Evolutionary conservation across 1,140 invertebrate genomes (phyloP), one percentile per base, ranked within the genome.

Genomic region (Copidosoma floridanum): DNA sequence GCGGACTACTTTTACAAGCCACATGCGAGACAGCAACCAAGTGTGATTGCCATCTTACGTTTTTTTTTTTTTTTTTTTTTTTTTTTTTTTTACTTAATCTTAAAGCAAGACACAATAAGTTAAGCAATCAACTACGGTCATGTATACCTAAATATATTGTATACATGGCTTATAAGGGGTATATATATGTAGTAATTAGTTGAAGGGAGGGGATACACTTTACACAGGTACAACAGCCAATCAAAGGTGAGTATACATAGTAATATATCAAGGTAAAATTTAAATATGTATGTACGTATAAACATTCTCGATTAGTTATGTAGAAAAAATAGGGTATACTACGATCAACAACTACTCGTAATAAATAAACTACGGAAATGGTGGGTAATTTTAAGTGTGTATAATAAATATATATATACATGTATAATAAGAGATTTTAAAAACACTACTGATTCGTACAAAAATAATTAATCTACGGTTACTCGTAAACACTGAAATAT

Each of bases 21-120:
- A 40, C 57, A 60, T 60, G 57, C 57, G 20, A 59, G 21, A 60
- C 29, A 59, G 21, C 18, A 48, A 12, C n/a, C n/a, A n/a, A n/a
- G n/a, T n/a, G n/a, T n/a, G n/a, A n/a, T n/a, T n/a, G n/a, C n/a
- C n/a, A n/a, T n/a, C n/a, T n/a, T n/a, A n/a, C n/a, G n/a, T n/a
- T n/a, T n/a, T n/a, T 52, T 14, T 32, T 41, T 51, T 38, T 3
- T 35, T 21, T 43, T 1, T 14, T 21, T 51, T 20, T 24, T 35
- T 37, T 26, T 46, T 23, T n/a, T n/a, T n/a, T n/a, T n/a, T n/a
- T n/a, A n/a, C n/a, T n/a, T n/a, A n/a, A n/a, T n/a, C n/a, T n/a
- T 18, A 3, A 52, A 60, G 50, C 50, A 54, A 40, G 23, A 47
- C 50, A 52, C 7, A 21, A 35, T n/a, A 40, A 16, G n/a, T 29